Percentiles rank a stretch among this genome's conserved stretches.
These are phyloP conservation scores for Polydrusus pterygomalis DNA, from an alignment of 2,888 invertebrate species.

Conservation along the genomic window DNA sequence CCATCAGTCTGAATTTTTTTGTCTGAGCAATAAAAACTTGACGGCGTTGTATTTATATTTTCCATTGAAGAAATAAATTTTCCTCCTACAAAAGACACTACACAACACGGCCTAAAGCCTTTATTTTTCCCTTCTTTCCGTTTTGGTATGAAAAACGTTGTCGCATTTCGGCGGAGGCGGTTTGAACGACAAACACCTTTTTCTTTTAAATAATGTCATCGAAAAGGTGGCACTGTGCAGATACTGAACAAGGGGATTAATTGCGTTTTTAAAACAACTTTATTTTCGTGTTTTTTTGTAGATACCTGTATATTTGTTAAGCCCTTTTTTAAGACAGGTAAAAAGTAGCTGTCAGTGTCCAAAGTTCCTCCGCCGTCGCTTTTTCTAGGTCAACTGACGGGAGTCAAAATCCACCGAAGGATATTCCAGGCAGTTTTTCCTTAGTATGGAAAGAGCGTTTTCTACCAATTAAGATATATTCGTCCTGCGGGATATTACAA, in stretches of 20 bases:
- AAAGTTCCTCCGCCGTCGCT: conserved; percentile 5
- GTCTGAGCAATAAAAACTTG: conserved; percentile 6
- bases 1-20: conserved; percentile 1
- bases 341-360: background rate
- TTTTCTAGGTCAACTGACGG: conserved; percentile 38
- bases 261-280: too few species aligned
- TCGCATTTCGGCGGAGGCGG: background rate
- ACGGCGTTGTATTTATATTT: conserved; percentile 28
- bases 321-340: too few species aligned
- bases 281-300: too few species aligned
- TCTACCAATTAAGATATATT: conserved; percentile 32
- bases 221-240: too few species aligned
- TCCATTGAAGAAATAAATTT: conserved; percentile 23
- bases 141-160: conserved; percentile 36
- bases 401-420: conserved; percentile 22
- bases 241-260: too few species aligned
- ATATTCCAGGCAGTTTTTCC: conserved; percentile 6
- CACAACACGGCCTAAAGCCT: conserved; percentile 20
- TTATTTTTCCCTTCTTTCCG: conserved; percentile 30
- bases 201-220: too few species aligned
- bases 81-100: conserved; percentile 7
- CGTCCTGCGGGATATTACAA: conserved; percentile 13
- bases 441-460: conserved; percentile 11
- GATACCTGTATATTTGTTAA: too few species aligned
- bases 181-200: background rate